phyloP scores from a whole-genome alignment of 2,797 vertebrate species.

The Luscinia luscinia region DNA sequence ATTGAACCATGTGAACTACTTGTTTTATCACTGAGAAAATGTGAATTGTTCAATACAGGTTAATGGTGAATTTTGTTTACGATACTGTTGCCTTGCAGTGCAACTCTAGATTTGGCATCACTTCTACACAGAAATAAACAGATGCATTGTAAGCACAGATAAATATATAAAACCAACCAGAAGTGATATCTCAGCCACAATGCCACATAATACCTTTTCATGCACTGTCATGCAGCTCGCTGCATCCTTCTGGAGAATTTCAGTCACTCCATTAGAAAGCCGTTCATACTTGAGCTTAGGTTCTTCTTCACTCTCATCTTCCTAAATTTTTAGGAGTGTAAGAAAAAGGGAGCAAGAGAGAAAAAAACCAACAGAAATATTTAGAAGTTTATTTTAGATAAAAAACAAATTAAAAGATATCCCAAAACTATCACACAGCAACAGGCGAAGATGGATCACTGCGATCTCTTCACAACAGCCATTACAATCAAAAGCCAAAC shows the following conservation, averaged over 20 bases:
- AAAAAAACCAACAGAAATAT: not conserved
- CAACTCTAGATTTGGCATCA: not conserved
- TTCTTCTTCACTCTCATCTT: conserved; percentile 98
- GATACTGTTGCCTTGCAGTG: not conserved
- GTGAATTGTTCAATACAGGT: not conserved
- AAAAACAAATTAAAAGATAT: not conserved
- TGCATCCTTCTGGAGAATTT: conserved; percentile 95
- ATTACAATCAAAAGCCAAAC: conserved; percentile 35
- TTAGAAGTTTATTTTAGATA: not conserved
- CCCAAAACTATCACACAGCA: not conserved
- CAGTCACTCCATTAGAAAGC: conserved; percentile 94
- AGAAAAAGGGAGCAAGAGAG: not conserved
- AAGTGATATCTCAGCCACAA: not conserved
- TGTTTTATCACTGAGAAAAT: not conserved
- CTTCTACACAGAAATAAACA: not conserved
- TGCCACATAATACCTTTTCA: conserved; percentile 87
- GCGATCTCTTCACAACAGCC: conserved; percentile 25
- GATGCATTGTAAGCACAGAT: not conserved
- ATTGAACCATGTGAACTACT: conserved; percentile 49
- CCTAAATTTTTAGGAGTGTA: conserved; percentile 76
- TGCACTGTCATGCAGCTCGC: conserved; percentile 98
- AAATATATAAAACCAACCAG: not conserved
- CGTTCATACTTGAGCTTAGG: conserved; percentile 98
- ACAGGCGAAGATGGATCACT: not conserved
- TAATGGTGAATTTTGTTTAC: not conserved